Conservation (phyloP, 2,797 vertebrate species). For the Lepilemur ruficaudatus region DNA sequence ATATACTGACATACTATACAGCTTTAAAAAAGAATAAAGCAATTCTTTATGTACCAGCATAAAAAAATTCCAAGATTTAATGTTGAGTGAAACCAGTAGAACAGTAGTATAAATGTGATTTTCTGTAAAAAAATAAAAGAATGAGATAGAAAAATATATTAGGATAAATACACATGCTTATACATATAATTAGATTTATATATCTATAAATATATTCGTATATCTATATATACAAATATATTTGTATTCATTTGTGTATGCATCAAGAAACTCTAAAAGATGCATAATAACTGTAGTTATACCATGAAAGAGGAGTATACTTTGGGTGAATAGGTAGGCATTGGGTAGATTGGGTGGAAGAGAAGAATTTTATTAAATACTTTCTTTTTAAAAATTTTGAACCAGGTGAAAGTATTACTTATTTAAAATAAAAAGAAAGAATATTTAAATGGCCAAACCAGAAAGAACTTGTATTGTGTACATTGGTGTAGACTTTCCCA, state of each 20-base stretch:
- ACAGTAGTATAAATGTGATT: background rate
- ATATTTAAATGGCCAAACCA: background rate
- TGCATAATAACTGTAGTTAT: background rate
- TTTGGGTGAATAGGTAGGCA: background rate
- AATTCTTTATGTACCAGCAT: background rate
- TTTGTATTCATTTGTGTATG: background rate
- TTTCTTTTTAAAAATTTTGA: background rate
- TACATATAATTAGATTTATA: too few species aligned
- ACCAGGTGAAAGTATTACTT: background rate
- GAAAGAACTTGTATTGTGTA: background rate
- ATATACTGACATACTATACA: background rate
- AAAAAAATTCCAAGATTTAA: background rate
- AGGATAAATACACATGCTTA: too few species aligned
- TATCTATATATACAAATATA: background rate
- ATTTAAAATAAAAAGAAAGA: background rate
- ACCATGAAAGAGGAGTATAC: background rate
- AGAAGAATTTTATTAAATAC: background rate
- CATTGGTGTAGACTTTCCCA: background rate
- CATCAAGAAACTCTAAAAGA: background rate
- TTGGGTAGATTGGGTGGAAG: background rate
- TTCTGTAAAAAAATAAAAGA: background rate
- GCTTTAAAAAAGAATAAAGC: conserved; percentile 4
- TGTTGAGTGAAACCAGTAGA: background rate
- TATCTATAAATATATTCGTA: background rate
- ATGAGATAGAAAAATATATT: background rate